Evolutionary conservation across 1,140 invertebrate genomes (phyloP), one percentile per base, ranked within the genome.

Genomic region (Drosophila saltans): DNA sequence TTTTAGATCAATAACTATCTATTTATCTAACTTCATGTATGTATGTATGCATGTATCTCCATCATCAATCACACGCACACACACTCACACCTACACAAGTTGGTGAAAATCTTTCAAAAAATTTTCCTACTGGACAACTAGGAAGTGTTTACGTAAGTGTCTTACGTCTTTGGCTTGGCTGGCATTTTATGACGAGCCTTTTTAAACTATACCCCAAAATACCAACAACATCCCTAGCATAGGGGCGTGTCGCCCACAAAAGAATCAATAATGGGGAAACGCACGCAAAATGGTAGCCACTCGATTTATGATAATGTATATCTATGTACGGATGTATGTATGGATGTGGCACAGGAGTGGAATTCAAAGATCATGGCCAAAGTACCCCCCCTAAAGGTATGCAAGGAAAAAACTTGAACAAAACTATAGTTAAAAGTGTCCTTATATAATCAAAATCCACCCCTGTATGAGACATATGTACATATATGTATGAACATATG

Each of bases 221-320:
- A 16, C 45, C 21, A 52, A 26, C 24, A 52, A 21, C 45, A 26
- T 52, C 45, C 45, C 45, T 26, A 52, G 16, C 21, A 9, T n/a
- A 52, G 45, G 45, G 45, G 45, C 45, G 21, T 48, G 45, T 52
- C 45, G 45, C 21, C 26, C 24, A n/a, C 10, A 21, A 52, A 52
- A 52, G 45, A 52, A 52, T 52, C 45, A 52, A 52, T 52, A 52
- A 52, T 52, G 45, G 45, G 21, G 8, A 52, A 52, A 52, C 45
- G 45, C 21, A 52, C 45, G 8, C 21, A 52, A 52, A 24, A 24
- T 21, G 16, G 16, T 48, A 48, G 21, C 8, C 16, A 48, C 21
- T 48, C 45, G 45, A 48, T 48, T 48, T 48, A 24, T 48, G 6
- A 11, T 40, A 40, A 6, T 36, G 6, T 36, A 36, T 5, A 36